Evolutionary conservation across 2,888 invertebrate genomes (phyloP), one percentile per base, ranked within the genome.

Genomic region (Ptycholaimellus sp.): DNA sequence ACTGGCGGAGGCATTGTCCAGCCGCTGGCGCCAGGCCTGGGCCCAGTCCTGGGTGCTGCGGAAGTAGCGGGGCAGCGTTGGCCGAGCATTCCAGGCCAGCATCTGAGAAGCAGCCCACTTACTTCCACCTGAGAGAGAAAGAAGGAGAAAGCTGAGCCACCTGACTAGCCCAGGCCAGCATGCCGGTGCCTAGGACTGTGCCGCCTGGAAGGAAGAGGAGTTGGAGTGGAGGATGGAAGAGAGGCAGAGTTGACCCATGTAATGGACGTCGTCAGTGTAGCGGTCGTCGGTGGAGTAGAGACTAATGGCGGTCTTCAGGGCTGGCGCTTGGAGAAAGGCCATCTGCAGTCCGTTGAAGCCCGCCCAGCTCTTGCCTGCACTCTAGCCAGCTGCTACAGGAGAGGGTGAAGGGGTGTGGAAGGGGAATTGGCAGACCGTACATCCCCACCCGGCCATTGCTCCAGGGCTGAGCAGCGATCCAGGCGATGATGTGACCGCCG

Each of bases 321-420:
- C 39, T 25, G 27, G 17, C 2, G 45, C 46, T 23, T 41, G 33
- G 3, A 33, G 11, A 23, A 25, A 44, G 2, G 46, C 46, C 31
- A 43, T 41, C 37, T 47, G 46, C 13, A 47, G 34, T 14, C 45
- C 45, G 35, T 47, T 47, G 30, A 45, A 42, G 2, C 47, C 47
- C 21, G 44, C 44, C 47, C 47, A 47, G 25, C 42, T 42, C 27
- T 47, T 47, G 7, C n/a, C n/a, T n/a, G n/a, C n/a, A n/a, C n/a
- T n/a, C n/a, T n/a, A n/a, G n/a, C n/a, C n/a, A n/a, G n/a, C n/a
- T n/a, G n/a, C n/a, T n/a, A n/a, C n/a, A n/a, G n/a, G n/a, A n/a
- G n/a, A n/a, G n/a, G n/a, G n/a, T n/a, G n/a, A n/a, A n/a, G n/a
- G n/a, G n/a, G n/a, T n/a, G n/a, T n/a, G n/a, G n/a, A n/a, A n/a